phyloP scores from a whole-genome alignment of 2,797 vertebrate genomes.

The Rhinophrynus dorsalis region DNA sequence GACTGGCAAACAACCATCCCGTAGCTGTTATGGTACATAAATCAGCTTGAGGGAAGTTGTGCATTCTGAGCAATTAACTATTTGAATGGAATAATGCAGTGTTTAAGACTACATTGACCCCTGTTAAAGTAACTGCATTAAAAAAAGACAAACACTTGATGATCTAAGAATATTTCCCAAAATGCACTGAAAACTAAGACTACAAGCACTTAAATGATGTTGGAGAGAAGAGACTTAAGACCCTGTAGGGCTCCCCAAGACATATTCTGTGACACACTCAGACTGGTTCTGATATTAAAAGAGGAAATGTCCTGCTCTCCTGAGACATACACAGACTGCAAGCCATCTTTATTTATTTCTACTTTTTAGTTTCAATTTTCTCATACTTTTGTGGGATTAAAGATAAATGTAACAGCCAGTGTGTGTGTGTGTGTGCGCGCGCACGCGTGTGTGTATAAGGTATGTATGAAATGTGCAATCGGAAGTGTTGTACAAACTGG shows the following conservation, averaged over 20 bases:
- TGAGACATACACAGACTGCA: conserved; percentile 15
- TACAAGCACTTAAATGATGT: neutral
- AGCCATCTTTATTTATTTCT: conserved; percentile 35
- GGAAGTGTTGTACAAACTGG: conserved; percentile 45
- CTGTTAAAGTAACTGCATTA: neutral
- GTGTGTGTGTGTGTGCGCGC: conserved; percentile 8
- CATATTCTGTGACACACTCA: neutral
- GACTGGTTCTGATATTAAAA: neutral
- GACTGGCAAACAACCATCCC: neutral
- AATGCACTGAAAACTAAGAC: neutral
- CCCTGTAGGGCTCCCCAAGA: conserved; percentile 2
- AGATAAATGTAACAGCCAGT: conserved; percentile 19
- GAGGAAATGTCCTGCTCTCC: neutral
- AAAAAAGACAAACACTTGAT: neutral
- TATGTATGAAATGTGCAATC: conserved; percentile 15
- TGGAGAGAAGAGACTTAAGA: neutral
- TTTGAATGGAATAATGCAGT: neutral
- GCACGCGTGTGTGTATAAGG: neutral
- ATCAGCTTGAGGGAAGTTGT: neutral
- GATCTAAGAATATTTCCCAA: neutral
- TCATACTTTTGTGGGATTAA: conserved; percentile 41
- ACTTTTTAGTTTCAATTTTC: conserved; percentile 13
- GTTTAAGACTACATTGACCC: neutral
- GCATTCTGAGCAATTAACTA: neutral
- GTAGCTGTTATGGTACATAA: conserved; percentile 3